Conservation (phyloP, 2,113 vertebrate species). For the Trinectes maculatus region DNA sequence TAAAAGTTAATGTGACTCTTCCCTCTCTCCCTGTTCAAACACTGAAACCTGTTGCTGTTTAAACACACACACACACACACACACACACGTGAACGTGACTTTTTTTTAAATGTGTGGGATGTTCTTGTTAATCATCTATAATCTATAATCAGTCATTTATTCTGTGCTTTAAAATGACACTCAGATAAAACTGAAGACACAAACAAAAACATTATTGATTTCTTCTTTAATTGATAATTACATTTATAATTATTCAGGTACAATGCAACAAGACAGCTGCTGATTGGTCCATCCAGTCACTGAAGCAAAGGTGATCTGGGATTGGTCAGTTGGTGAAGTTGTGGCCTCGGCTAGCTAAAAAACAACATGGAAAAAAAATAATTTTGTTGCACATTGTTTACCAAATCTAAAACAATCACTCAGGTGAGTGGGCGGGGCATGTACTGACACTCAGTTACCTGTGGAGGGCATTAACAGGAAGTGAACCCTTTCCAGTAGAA, state of each 20-base stretch:
- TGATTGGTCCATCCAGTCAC: conserved; percentile 48
- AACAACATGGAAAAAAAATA: too few relatives aligned
- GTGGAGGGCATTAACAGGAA: conserved; percentile 70
- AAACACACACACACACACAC: conserved; percentile 17
- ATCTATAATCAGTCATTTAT: not conserved
- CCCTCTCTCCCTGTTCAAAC: conserved; percentile 29
- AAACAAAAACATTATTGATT: too few relatives aligned
- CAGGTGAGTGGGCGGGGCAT: not conserved
- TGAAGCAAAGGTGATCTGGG: conserved; percentile 15
- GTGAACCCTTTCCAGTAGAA: conserved; percentile 87
- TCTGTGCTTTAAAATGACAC: too few relatives aligned
- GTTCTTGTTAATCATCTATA: not conserved
- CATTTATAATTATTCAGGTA: conserved; percentile 49
- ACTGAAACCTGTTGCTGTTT: conserved; percentile 41
- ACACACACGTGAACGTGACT: not conserved
- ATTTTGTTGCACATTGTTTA: too few relatives aligned
- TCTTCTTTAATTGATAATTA: conserved; percentile 67
- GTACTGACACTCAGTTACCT: conserved; percentile 19
- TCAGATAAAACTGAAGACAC: too few relatives aligned
- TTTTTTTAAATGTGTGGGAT: too few relatives aligned
- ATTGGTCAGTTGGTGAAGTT: conserved; percentile 4
- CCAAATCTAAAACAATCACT: not conserved
- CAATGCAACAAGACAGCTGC: conserved; percentile 26
- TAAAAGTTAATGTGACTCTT: conserved; percentile 46
- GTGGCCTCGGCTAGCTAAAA: conserved; percentile 11